Evolutionary conservation across 1,140 invertebrate species (phyloP).

Genomic region (Caenorhabditis tropicalis): DNA sequence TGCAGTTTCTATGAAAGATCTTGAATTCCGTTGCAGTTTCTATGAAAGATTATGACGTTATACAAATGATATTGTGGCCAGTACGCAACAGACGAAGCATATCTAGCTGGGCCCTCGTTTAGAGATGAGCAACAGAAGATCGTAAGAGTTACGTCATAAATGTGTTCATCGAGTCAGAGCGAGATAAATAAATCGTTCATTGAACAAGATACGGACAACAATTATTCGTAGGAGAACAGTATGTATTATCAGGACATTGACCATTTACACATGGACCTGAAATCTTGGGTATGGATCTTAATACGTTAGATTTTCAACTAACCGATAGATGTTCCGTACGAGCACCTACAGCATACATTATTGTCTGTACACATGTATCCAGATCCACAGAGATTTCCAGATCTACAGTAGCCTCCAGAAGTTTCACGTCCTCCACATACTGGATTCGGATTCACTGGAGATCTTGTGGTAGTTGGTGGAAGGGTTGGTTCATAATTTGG

Average conservation of each 20-base stretch:
- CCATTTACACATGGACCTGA: slow-evolving; percentile 52
- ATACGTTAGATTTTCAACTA: neutral
- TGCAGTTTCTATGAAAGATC: no score
- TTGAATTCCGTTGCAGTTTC: no score
- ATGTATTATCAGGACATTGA: slow-evolving; percentile 46
- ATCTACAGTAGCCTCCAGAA: slow-evolving; percentile 46
- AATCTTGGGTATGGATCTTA: neutral
- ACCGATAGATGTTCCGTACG: slow-evolving; percentile 50
- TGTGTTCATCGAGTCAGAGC: slow-evolving; percentile 4
- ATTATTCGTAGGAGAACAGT: slow-evolving; percentile 42
- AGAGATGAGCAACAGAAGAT: no score
- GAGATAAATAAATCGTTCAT: slow-evolving; percentile 43
- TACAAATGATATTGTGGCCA: no score
- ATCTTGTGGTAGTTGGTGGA: slow-evolving; percentile 15
- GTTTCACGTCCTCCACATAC: slow-evolving; percentile 50
- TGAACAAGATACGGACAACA: slow-evolving; percentile 51
- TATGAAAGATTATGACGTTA: no score
- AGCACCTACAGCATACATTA: slow-evolving; percentile 47
- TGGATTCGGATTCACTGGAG: slow-evolving; percentile 29
- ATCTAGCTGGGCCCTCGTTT: no score
- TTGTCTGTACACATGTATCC: slow-evolving; percentile 46
- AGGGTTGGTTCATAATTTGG: slow-evolving; percentile 18
- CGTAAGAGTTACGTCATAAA: no score
- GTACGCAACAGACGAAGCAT: no score
- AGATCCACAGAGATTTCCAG: slow-evolving; percentile 45